Conservation (phyloP, 2,113 vertebrate species). For the Datnioides undecimradiatus region DNA sequence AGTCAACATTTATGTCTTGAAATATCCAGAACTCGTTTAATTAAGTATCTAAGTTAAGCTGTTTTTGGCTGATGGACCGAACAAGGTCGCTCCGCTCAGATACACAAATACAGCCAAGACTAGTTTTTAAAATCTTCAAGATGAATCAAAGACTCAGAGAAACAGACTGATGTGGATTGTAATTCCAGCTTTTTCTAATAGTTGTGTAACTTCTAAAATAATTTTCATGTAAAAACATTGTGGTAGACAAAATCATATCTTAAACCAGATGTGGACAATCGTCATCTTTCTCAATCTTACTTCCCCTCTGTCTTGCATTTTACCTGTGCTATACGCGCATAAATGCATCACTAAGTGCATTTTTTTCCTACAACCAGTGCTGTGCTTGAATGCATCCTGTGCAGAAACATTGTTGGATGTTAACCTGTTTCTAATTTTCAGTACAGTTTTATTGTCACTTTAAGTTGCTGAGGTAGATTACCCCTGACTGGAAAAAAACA, state of each 20-base stretch:
- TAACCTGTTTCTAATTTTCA: background rate
- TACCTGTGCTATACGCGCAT: background rate
- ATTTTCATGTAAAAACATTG: background rate
- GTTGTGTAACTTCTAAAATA: background rate
- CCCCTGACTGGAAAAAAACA: background rate
- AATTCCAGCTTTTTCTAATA: background rate
- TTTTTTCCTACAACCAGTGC: background rate
- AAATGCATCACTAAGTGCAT: background rate
- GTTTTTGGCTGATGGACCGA: background rate
- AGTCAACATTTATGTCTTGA: background rate
- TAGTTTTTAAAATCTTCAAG: background rate
- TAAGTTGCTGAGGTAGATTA: background rate
- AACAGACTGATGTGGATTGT: background rate
- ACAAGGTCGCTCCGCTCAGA: background rate
- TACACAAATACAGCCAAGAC: background rate
- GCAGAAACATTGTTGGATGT: background rate
- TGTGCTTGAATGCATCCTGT: background rate
- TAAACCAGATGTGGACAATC: no score
- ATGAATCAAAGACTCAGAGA: background rate
- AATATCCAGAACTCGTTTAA: background rate
- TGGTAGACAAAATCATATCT: no score
- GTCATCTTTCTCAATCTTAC: no score
- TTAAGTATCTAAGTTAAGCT: slow-evolving; percentile 12
- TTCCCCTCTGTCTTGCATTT: no score
- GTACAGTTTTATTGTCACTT: background rate